phyloP scores from a whole-genome alignment of 2,888 invertebrate species.

The Ctena decussata region DNA sequence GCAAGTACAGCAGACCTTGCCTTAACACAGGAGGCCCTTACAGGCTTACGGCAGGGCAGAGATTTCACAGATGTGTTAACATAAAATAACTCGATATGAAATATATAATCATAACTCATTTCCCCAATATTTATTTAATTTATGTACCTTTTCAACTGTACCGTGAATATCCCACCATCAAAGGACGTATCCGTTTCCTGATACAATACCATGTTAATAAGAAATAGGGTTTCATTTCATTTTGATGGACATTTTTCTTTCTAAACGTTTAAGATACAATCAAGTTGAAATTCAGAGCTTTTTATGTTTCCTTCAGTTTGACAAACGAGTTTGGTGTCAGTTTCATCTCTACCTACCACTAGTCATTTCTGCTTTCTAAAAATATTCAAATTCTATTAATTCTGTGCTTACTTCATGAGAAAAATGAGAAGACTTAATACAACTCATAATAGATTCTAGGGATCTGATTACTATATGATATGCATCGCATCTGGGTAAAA shows the following conservation, averaged over 20 bases:
- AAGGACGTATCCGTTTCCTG: background rate
- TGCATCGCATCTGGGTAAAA: too few relatives aligned
- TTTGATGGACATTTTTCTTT: constrained; percentile 11
- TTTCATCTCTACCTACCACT: background rate
- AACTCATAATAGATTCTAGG: background rate
- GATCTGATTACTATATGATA: constrained; percentile 2
- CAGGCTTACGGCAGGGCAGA: too few relatives aligned
- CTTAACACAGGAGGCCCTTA: too few relatives aligned
- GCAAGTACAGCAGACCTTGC: too few relatives aligned
- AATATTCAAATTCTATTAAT: too few relatives aligned
- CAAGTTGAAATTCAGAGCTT: background rate
- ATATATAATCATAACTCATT: background rate
- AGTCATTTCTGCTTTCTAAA: too few relatives aligned
- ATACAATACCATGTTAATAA: background rate
- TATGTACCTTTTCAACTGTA: background rate
- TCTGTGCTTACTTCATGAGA: background rate
- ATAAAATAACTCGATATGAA: too few relatives aligned
- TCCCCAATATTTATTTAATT: constrained; percentile 1
- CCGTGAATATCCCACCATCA: background rate
- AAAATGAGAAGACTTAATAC: background rate
- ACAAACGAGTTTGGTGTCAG: background rate
- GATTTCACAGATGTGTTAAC: too few relatives aligned
- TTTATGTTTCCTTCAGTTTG: background rate
- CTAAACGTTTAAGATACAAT: background rate
- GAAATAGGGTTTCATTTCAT: background rate